Base-by-base conservation (phyloP, 92 coral and sea anemone species). In the Phymanthus crucifer region DNA sequence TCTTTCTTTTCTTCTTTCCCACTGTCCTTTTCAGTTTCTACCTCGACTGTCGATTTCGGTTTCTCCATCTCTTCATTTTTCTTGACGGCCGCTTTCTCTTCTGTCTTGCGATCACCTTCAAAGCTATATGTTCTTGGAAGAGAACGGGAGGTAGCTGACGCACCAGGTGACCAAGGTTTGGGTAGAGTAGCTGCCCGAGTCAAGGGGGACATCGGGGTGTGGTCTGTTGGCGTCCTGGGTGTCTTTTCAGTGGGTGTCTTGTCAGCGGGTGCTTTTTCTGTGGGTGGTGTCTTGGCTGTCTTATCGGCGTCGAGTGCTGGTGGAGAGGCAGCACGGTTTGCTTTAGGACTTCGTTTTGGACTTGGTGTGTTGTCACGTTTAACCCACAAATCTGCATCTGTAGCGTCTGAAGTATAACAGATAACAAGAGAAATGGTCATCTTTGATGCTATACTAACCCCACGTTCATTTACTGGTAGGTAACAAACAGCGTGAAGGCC, bases 81-180 rank as follows among this genome's bases (percentile, higher is more conserved):
- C 64, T 21, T 29, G 5, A 21, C 8, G 0, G 21, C 27, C 27
- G n/a, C 29, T 19, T 54, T 54, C 64, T 54, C 64, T 10, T 78
- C 40, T 65, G 82, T 19, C 75, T 45, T 65, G 32, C 74, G 56
- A 32, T 66, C 65, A 10, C 72, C 40, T 29, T 92, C 97, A 91
- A 83, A 85, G 83, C 97, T 92, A 12, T 83, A 83, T 50, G 88
- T 87, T 56, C 97, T 78, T 24, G 93, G 67, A 4, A 90, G 82
- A 40, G 88, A 50, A 40, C 83, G 80, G 43, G 84, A 61, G 26
- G 86, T 83, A 6, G 27, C n/a, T 6, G 83, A 71, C 32, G 88
- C 79, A 21, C 83, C 67, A 24, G 97, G 97, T 8, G 94, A 84
- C 94, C 94, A 90, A 45, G 97, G 97, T 70, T 91, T 92, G 5